Conservation (phyloP, 2,888 invertebrate genomes). For the Conops quadrifasciatus region DNA sequence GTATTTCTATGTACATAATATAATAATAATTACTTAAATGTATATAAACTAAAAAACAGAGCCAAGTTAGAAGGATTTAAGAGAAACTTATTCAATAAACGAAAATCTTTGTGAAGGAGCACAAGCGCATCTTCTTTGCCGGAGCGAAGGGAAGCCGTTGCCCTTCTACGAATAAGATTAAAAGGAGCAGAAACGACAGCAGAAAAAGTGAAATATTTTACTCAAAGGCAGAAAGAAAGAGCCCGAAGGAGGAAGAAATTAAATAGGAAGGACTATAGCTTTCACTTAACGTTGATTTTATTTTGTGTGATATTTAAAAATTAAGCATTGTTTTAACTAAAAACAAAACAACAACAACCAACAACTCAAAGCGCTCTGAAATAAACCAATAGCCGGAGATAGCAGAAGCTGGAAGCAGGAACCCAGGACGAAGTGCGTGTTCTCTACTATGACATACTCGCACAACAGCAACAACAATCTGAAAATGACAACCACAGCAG, state of each 20-base stretch:
- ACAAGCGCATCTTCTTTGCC: slow-evolving; percentile 28
- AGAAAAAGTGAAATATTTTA: slow-evolving; percentile 41
- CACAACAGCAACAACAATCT: slow-evolving; percentile 65
- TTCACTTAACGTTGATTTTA: slow-evolving; percentile 59
- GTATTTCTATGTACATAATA: slow-evolving; percentile 55
- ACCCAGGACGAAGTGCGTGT: slow-evolving; percentile 29
- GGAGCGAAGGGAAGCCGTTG: slow-evolving; percentile 32
- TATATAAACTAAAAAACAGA: slow-evolving; percentile 55
- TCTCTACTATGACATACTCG: slow-evolving; percentile 64
- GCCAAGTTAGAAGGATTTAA: slow-evolving; percentile 41
- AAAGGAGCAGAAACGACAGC: slow-evolving; percentile 25
- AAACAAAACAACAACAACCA: slow-evolving; percentile 39
- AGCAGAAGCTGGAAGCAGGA: slow-evolving; percentile 36
- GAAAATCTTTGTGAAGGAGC: slow-evolving; percentile 34
- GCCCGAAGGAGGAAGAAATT: slow-evolving; percentile 35
- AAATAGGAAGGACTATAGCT: not conserved
- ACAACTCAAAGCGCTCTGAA: slow-evolving; percentile 41
- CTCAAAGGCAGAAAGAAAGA: slow-evolving; percentile 41
- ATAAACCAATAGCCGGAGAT: slow-evolving; percentile 40
- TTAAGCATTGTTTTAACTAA: slow-evolving; percentile 62
- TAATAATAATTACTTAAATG: slow-evolving; percentile 47
- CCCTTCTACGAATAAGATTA: not conserved
- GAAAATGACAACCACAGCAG: slow-evolving; percentile 60
- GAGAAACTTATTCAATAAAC: slow-evolving; percentile 38
- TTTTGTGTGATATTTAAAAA: slow-evolving; percentile 65